Evolutionary conservation across 2,888 invertebrate genomes (phyloP).

Genomic region (Notodonta dromedarius): DNA sequence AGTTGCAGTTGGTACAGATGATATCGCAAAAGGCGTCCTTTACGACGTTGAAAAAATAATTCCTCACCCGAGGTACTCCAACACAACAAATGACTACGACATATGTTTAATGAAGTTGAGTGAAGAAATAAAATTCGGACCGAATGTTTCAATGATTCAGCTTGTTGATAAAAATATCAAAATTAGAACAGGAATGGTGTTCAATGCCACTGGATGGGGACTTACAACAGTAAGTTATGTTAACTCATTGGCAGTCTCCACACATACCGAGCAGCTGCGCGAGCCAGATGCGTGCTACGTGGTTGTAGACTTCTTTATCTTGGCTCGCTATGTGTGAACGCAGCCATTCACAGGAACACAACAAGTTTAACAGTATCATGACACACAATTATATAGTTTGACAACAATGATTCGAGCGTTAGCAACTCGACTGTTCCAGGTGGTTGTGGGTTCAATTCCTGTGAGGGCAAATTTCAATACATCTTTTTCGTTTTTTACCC

Average conservation of each 20-base stretch:
- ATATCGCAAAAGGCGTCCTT: conserved; percentile 34
- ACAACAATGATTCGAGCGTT: no score
- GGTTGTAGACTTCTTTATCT: no score
- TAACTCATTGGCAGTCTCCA: background rate
- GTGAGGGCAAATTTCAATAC: no score
- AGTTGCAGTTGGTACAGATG: conserved; percentile 44
- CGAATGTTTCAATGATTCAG: background rate
- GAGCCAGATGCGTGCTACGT: no score
- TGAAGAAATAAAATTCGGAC: background rate
- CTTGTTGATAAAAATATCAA: background rate
- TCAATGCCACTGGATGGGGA: background rate
- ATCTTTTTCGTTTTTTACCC: no score
- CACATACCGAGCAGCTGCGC: no score
- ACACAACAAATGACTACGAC: conserved; percentile 37
- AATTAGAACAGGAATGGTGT: background rate
- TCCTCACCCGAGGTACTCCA: conserved; percentile 35
- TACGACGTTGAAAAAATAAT: conserved; percentile 45
- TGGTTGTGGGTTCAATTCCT: no score
- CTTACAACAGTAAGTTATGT: background rate
- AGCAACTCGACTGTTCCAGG: no score
- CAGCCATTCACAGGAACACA: no score
- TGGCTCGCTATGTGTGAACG: no score
- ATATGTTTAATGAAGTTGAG: background rate
- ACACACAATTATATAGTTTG: no score
- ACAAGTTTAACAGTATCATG: no score